A percentile compares a stretch with the other conserved stretches of the same genome.
Conservation (phyloP, 2,888 invertebrate species). For the Shargacucullia verbasci region DNA sequence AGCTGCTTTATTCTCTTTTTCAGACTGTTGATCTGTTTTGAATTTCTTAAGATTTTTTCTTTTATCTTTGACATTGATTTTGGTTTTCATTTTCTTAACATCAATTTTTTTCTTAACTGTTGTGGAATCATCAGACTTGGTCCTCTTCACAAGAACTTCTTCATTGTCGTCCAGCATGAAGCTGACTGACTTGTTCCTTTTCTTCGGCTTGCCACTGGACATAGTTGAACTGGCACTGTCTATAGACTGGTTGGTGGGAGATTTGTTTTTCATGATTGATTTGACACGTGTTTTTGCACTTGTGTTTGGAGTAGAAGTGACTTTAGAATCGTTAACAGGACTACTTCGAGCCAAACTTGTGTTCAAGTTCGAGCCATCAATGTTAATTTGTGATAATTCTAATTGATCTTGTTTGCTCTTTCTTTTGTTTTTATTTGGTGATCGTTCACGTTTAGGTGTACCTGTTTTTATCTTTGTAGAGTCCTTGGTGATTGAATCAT, state of each 20-base stretch:
- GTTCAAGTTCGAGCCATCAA: constrained; percentile 62
- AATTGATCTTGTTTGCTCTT: constrained; percentile 59
- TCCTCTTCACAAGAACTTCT: constrained; percentile 72
- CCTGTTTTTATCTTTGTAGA: constrained; percentile 47
- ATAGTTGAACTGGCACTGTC: constrained; percentile 51
- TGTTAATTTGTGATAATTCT: constrained; percentile 63
- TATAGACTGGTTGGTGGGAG: constrained; percentile 50
- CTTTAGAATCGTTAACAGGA: constrained; percentile 51
- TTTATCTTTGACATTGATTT: constrained; percentile 42
- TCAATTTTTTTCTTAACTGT: constrained; percentile 43
- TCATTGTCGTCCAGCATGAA: constrained; percentile 79
- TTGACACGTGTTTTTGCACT: constrained; percentile 61
- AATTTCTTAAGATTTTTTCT: constrained; percentile 41
- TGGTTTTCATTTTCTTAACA: no score
- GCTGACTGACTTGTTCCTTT: constrained; percentile 83
- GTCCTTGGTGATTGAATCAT: constrained; percentile 48
- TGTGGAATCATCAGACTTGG: constrained; percentile 70
- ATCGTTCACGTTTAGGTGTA: constrained; percentile 56
- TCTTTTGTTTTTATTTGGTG: constrained; percentile 64
- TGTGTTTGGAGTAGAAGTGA: constrained; percentile 68
- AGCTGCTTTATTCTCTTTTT: constrained; percentile 61
- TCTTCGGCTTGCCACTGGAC: constrained; percentile 68
- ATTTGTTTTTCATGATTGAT: constrained; percentile 73
- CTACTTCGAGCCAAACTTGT: constrained; percentile 45
- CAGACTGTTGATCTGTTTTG: constrained; percentile 53